phyloP scores from a whole-genome alignment of 2,888 invertebrate genomes.

The Megamerina dolium region DNA sequence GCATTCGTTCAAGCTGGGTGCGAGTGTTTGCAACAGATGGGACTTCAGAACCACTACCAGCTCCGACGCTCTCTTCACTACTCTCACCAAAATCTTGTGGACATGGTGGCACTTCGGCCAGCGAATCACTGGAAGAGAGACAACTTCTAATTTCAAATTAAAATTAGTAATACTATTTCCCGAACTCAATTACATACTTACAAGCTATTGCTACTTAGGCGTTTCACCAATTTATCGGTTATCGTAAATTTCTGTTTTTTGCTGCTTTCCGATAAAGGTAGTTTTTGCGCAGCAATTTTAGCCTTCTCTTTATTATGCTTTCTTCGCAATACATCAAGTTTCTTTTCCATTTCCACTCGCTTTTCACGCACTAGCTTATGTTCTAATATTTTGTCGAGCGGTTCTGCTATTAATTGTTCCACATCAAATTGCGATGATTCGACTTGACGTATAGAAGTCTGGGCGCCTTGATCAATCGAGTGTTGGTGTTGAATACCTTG shows the following conservation, averaged over 20 bases:
- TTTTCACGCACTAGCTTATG: slow-evolving; percentile 80
- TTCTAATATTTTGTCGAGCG: slow-evolving; percentile 72
- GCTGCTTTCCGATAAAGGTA: slow-evolving; percentile 56
- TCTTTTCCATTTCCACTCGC: slow-evolving; percentile 76
- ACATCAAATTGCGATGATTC: slow-evolving; percentile 44
- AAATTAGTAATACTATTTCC: slow-evolving; percentile 8
- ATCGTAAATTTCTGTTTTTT: slow-evolving; percentile 68
- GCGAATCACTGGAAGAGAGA: slow-evolving; percentile 45
- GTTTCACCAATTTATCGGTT: slow-evolving; percentile 67
- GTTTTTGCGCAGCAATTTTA: slow-evolving; percentile 55
- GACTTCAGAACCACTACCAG: slow-evolving; percentile 48
- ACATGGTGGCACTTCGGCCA: slow-evolving; percentile 49
- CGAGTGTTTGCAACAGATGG: slow-evolving; percentile 52
- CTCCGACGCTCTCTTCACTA: slow-evolving; percentile 37
- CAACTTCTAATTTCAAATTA: slow-evolving; percentile 36
- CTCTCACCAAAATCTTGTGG: slow-evolving; percentile 50
- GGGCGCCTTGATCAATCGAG: slow-evolving; percentile 44
- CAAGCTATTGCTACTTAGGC: slow-evolving; percentile 74
- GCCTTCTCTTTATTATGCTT: slow-evolving; percentile 74
- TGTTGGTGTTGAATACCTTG: slow-evolving; percentile 45
- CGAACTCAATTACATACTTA: slow-evolving; percentile 48
- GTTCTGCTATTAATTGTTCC: slow-evolving; percentile 61
- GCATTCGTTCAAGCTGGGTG: slow-evolving; percentile 60
- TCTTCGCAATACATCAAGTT: slow-evolving; percentile 72
- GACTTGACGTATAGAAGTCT: slow-evolving; percentile 40